Conservation (phyloP, 2,797 vertebrate genomes). For the Trichosurus vulpecula region DNA sequence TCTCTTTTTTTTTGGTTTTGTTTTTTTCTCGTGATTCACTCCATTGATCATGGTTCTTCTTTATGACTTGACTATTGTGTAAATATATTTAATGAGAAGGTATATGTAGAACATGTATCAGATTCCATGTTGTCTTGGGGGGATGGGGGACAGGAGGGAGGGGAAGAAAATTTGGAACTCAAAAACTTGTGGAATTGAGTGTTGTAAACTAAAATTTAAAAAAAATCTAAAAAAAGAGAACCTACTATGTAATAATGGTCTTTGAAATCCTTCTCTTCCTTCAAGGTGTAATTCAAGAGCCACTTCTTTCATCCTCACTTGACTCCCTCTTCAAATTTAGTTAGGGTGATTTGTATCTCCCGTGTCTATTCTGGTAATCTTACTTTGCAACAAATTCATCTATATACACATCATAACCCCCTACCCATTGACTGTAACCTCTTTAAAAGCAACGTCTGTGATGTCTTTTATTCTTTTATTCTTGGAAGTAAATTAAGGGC, state of each 20-base stretch:
- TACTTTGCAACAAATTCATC: neutral
- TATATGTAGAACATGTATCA: too few relatives aligned
- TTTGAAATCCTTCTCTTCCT: neutral
- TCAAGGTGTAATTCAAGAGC: neutral
- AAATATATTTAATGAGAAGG: too few relatives aligned
- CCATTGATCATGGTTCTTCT: too few relatives aligned
- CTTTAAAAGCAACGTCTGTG: neutral
- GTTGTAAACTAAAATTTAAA: too few relatives aligned
- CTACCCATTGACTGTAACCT: neutral
- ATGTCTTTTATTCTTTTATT: neutral
- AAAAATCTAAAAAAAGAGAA: too few relatives aligned
- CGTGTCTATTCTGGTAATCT: neutral
- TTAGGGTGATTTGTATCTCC: neutral
- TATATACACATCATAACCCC: neutral
- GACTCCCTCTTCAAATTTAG: neutral
- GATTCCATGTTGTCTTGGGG: too few relatives aligned
- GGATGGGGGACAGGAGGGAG: too few relatives aligned
- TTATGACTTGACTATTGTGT: too few relatives aligned
- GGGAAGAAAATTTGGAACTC: too few relatives aligned
- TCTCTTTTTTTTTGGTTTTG: too few relatives aligned
- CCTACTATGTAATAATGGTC: neutral
- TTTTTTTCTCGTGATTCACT: too few relatives aligned
- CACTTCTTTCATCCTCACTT: neutral
- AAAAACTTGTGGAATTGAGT: too few relatives aligned
- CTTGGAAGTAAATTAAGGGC: neutral